phyloP scores from a whole-genome alignment of 1,140 invertebrate species.

The Zaprionus taronus region DNA sequence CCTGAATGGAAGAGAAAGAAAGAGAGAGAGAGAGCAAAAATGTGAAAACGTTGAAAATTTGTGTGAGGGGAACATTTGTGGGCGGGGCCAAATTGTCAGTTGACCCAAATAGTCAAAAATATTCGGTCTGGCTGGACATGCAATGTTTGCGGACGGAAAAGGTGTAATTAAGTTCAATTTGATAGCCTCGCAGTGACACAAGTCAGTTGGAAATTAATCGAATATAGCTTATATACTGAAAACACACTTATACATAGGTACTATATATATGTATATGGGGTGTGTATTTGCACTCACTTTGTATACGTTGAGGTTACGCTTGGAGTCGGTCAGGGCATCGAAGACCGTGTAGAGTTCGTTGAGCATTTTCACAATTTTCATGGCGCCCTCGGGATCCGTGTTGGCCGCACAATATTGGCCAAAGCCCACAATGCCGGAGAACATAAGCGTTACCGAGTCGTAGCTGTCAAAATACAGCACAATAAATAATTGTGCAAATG shows the following conservation, averaged over 20 bases:
- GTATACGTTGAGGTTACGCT: slow-evolving; percentile 96
- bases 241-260: background rate
- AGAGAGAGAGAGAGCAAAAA: background rate
- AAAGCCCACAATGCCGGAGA: slow-evolving; percentile 97
- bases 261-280: background rate
- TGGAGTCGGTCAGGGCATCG: slow-evolving; percentile 95
- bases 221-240: background rate
- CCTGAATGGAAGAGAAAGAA: slow-evolving; percentile 87
- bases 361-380: slow-evolving; percentile 96
- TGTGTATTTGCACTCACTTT: slow-evolving; percentile 88
- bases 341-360: slow-evolving; percentile 96
- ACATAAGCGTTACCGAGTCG: slow-evolving; percentile 95
- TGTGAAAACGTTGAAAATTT: slow-evolving; percentile 17
- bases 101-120: slow-evolving; percentile 49
- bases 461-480: slow-evolving; percentile 86
- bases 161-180: slow-evolving; percentile 61
- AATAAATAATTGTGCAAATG: slow-evolving; percentile 66
- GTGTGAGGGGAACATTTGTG: background rate
- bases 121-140: slow-evolving; percentile 19
- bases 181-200: slow-evolving; percentile 10
- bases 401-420: slow-evolving; percentile 93
- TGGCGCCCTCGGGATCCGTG: slow-evolving; percentile 93
- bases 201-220: background rate
- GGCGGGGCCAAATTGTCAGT: slow-evolving; percentile 44
- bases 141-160: slow-evolving; percentile 43